Percentiles rank a stretch among this genome's conserved stretches.
Evolutionary conservation across 2,888 invertebrate genomes (phyloP).

Genomic region (Macrosoma leucophasiata): DNA sequence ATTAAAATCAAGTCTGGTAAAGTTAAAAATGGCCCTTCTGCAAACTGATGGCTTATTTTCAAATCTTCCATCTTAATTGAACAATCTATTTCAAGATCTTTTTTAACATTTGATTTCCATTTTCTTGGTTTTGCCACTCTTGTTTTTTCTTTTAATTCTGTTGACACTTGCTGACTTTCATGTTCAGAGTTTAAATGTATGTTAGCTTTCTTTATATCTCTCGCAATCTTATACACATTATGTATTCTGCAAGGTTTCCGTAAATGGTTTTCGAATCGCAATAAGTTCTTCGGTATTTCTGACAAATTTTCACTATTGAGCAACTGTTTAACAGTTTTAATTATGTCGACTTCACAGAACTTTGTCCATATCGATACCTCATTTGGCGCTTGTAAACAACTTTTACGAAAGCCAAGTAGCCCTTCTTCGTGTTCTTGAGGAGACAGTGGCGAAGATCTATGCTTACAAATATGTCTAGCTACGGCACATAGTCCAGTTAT

Average conservation of each 20-base stretch:
- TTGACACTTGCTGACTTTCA: constrained; percentile 18
- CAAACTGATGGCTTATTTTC: constrained; percentile 81
- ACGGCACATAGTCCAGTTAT: constrained; percentile 88
- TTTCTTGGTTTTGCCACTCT: constrained; percentile 58
- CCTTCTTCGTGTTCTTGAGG: constrained; percentile 55
- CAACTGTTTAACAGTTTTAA: constrained; percentile 73
- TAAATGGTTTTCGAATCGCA: constrained; percentile 89
- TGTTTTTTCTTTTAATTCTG: constrained; percentile 26
- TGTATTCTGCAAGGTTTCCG: constrained; percentile 88
- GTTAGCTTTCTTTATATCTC: constrained; percentile 66
- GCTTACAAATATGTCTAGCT: constrained; percentile 52
- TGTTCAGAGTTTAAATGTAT: constrained; percentile 9
- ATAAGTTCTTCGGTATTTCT: constrained; percentile 80
- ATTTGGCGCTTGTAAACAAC: constrained; percentile 87
- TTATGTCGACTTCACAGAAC: constrained; percentile 91
- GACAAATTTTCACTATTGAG: constrained; percentile 31
- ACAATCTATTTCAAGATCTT: constrained; percentile 51
- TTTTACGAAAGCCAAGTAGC: constrained; percentile 85
- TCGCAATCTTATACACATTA: constrained; percentile 86
- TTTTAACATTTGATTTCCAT: constrained; percentile 62
- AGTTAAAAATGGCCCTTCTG: constrained; percentile 88
- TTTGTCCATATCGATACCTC: constrained; percentile 93
- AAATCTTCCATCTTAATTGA: constrained; percentile 67
- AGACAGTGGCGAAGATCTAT: constrained; percentile 28
- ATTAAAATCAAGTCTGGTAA: constrained; percentile 89